Base-by-base conservation (phyloP, 2,797 vertebrate species). In the Tragopan temminckii region DNA sequence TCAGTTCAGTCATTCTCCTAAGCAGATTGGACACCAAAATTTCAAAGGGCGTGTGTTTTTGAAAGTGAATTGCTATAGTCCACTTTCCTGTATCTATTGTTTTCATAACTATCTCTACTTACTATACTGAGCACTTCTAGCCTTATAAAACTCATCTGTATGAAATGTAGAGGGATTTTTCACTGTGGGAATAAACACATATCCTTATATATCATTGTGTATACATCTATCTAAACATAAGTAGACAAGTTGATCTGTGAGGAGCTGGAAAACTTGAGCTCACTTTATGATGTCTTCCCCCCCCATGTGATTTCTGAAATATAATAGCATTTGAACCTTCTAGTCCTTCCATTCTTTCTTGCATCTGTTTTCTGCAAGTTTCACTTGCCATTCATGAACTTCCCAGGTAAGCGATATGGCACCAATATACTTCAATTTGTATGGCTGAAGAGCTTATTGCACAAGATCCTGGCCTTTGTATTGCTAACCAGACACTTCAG, bases 1-100 rank as follows among this genome's bases (percentile, higher is more conserved):
- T 89, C 68, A 12, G 67, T n/a, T 81, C 88, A 74, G 75, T 62
- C 66, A 25, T 57, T 84, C 85, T 24, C 89, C 66, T 50, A 33
- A 86, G 31, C 75, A 91, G 82, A 79, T 35, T 52, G 53, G 71
- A 84, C 46, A 59, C 33, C 55, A 40, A 31, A 43, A 74, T 74
- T 72, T 45, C 63, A 85, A 88, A 87, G 53, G 15, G 29, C 7
- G 59, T 20, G 27, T 40, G 79, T 25, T 58, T 80, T 78, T 31
- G 43, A 13, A 38, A 48, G 21, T 16, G 27, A 38, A 74, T 64
- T 57, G 15, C 12, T 82, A 11, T 58, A 25, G 13, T 3, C 9
- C 38, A 38, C 46, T 80, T 86, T 29, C 29, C n/a, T 38, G 0
- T 38, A 52, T 21, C 38, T 45, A 4, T 36, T 68, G 46, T 2